phyloP scores from a whole-genome alignment of 2,888 invertebrate species.

The Schizotus pectinicornis region DNA sequence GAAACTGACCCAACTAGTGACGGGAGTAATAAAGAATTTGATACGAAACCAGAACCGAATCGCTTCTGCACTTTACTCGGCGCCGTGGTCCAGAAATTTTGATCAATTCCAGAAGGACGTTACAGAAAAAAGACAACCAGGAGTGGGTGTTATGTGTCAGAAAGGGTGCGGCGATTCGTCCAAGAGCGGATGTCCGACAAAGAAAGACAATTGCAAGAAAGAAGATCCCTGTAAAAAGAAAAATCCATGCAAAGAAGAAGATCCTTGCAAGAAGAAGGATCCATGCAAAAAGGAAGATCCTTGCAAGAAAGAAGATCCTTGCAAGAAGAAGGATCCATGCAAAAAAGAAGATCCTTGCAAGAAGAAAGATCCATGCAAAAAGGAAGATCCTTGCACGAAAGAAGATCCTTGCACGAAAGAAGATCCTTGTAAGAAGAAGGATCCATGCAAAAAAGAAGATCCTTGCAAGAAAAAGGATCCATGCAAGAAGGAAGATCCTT shows the following conservation, averaged over 20 bases:
- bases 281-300: conserved; percentile 3
- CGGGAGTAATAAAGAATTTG: too few relatives aligned
- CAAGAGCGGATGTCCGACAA: background rate
- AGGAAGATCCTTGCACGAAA: conserved; percentile 7
- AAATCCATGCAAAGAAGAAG: conserved; percentile 2
- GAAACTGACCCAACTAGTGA: too few relatives aligned
- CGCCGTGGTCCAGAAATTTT: too few relatives aligned
- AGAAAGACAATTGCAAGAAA: conserved; percentile 10
- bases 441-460: conserved; percentile 1
- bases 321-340: conserved; percentile 12
- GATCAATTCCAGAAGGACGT: too few relatives aligned
- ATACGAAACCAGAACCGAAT: too few relatives aligned
- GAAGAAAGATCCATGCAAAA: conserved; percentile 3
- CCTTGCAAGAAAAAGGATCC: conserved; percentile 4
- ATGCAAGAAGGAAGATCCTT: conserved; percentile 11
- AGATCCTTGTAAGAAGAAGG: conserved; percentile 9
- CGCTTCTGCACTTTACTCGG: too few relatives aligned
- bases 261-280: conserved; percentile 1
- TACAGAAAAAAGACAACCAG: too few relatives aligned
- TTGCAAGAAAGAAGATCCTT: conserved; percentile 6
- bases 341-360: conserved; percentile 6
- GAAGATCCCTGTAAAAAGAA: conserved; percentile 9
- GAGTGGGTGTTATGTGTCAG: too few relatives aligned
- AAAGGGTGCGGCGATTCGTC: too few relatives aligned
- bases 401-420: background rate